Evolutionary conservation across 2,113 vertebrate genomes (phyloP), one percentile per base, ranked within the genome.

Genomic region (Phylloscopus trochiloides): DNA sequence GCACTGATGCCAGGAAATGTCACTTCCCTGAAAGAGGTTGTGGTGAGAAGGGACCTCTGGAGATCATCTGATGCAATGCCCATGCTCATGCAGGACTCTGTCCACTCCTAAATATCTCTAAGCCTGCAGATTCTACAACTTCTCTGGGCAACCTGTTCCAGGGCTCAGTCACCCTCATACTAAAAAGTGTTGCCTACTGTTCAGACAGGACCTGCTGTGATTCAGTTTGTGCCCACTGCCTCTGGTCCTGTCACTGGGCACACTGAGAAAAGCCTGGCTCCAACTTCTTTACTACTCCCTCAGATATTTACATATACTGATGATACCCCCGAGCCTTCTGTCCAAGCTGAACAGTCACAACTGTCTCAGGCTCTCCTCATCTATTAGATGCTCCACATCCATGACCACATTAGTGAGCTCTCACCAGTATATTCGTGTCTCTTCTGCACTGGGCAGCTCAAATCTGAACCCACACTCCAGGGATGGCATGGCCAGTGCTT

Each of bases 1-100:
- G 34, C 12, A 71, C 42, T 84, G 38, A 40, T 78, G 42, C 22
- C 31, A 54, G 51, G 26, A 81, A 81, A 45, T 36, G 34, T 42
- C 61, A 54, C 19, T 85, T 74, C 15, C 25, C 25, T 58, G 54
- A 42, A 81, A 43, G 31, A 32, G 7, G 8, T 4, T 52, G 40
- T 52, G 38, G 6, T 66, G 11, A 28, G 34, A 92, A 80, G 47
- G 13, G 17, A 43, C 10, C 6, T 79, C 45, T 72, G n/a, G 31
- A 70, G 11, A 43, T 57, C 31, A n/a, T 14, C 28, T 90, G 13
- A 47, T 59, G 24, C 12, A 48, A 17, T 0, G 0, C 3, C 21
- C 12, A 40, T 50, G n/a, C n/a, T 58, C 32, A 70, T 34, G 51
- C 36, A 68, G 29, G 22, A 61, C 50, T 43, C 15, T 40, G 5